Evolutionary conservation across 2,113 vertebrate species (phyloP), one percentile per base, ranked within the genome.

Genomic region (Cricetomys ansorgei): DNA sequence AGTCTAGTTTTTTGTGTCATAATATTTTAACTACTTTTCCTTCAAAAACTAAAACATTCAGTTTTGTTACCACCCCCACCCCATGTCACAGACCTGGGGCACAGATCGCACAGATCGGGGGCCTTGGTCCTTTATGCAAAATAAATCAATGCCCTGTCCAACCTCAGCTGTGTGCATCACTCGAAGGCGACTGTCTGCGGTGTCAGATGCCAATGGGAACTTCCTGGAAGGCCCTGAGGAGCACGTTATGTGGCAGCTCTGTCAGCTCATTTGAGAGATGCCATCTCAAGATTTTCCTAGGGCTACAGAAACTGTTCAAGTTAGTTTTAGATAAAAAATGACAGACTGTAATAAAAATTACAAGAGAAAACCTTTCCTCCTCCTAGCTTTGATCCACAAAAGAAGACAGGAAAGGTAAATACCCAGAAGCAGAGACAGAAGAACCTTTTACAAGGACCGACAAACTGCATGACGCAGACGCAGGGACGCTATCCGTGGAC

Each of bases 201-300:
- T 79, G 45, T 77, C 59, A 70, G 37, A 48, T 77, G 80, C 34
- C 9, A 25, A 4, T 45, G 64, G 64, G 16, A 90, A 79, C 2
- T 59, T 37, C 23, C 25, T 59, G n/a, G 67, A 72, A 13, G 59
- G 62, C 48, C 40, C 43, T 50, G 12, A 3, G 55, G 25, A 59
- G n/a, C n/a, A 59, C 16, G 55, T 27, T 16, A 16, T 40, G 25
- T 2, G n/a, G 25, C 21, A 94, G n/a, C 9, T 94, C 89, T 77
- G 23, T 29, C 40, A 89, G n/a, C 31, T 83, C 55, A 45, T 72
- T 72, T 94, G 31, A 95, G 79, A 92, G 85, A 77, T 27, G 59
- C 59, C 45, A 53, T 72, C 13, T 59, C 84, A 86, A 77, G 34
- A 37, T 29, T 89, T 81, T 88, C 48, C 29, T 62, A 81, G 50